phyloP scores from a whole-genome alignment of 2,113 vertebrate genomes.

The Dryoscopus gambensis region DNA sequence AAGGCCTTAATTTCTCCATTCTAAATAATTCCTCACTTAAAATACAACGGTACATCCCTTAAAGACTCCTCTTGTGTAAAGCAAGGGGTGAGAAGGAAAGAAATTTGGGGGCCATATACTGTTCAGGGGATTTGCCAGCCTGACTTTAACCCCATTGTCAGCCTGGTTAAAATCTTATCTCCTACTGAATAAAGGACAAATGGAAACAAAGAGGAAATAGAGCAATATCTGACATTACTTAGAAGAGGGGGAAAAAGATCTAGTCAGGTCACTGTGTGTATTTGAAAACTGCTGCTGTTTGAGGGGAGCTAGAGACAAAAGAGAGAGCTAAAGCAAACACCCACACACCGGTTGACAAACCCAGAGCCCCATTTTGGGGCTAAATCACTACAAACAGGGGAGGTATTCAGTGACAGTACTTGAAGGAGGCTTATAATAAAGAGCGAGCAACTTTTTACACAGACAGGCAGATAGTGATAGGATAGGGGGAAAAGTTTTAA shows the following conservation, averaged over 20 bases:
- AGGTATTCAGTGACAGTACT: neutral
- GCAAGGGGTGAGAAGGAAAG: neutral
- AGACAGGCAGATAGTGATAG: neutral
- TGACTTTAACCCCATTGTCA: neutral
- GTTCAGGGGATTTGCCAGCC: neutral
- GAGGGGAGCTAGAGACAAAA: neutral
- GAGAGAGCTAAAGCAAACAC: neutral
- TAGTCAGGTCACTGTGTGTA: neutral
- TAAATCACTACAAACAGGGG: neutral
- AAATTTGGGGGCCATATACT: neutral
- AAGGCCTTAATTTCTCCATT: slow-evolving; percentile 47
- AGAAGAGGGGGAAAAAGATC: neutral
- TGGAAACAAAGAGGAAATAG: neutral
- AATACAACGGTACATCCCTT: neutral
- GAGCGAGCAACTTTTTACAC: neutral
- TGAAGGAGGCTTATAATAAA: fast-evolving
- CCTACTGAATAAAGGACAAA: neutral
- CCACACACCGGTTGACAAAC: fast-evolving
- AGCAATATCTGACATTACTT: neutral
- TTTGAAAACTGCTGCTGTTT: neutral
- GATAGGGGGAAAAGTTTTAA: fast-evolving
- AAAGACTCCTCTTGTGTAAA: neutral
- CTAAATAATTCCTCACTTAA: slow-evolving; percentile 1
- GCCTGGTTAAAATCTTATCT: neutral
- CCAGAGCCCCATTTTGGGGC: neutral